phyloP scores from a whole-genome alignment of 2,113 vertebrate genomes.

The Silurus asotus region DNA sequence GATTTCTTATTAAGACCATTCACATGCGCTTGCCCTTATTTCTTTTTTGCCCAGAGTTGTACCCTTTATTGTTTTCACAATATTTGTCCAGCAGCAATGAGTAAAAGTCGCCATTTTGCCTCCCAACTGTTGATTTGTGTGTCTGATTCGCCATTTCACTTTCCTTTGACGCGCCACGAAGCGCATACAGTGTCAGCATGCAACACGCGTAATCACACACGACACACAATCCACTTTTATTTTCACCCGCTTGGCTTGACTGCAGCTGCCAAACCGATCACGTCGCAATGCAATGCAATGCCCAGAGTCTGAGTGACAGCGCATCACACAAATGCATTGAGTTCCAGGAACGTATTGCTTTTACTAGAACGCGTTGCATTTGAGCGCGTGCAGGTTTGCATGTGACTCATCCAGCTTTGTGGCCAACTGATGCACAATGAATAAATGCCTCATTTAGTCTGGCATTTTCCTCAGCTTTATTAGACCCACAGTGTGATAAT shows the following conservation, averaged over 20 bases:
- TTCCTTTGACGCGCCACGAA: conserved; percentile 10
- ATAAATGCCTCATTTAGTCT: too few relatives aligned
- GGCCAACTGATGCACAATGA: background rate
- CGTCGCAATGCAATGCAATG: background rate
- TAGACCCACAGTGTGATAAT: background rate
- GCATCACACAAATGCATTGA: background rate
- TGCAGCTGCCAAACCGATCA: background rate
- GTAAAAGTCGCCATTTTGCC: conserved; percentile 34
- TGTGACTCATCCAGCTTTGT: conserved; percentile 28
- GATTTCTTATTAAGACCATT: too few relatives aligned
- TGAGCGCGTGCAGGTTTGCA: conserved; percentile 23
- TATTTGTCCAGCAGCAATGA: background rate
- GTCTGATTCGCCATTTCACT: conserved; percentile 39
- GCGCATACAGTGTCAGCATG: background rate
- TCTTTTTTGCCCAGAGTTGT: too few relatives aligned
- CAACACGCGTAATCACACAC: background rate
- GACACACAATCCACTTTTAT: conserved; percentile 13
- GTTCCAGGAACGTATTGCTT: background rate
- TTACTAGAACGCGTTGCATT: conserved; percentile 7
- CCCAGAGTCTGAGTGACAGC: background rate
- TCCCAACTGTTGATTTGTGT: conserved; percentile 32
- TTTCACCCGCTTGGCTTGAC: background rate
- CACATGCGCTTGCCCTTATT: too few relatives aligned
- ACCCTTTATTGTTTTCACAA: background rate
- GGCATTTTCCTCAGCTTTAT: background rate